Conservation (phyloP, 1,140 invertebrate genomes). For the Chironomus tepperi region DNA sequence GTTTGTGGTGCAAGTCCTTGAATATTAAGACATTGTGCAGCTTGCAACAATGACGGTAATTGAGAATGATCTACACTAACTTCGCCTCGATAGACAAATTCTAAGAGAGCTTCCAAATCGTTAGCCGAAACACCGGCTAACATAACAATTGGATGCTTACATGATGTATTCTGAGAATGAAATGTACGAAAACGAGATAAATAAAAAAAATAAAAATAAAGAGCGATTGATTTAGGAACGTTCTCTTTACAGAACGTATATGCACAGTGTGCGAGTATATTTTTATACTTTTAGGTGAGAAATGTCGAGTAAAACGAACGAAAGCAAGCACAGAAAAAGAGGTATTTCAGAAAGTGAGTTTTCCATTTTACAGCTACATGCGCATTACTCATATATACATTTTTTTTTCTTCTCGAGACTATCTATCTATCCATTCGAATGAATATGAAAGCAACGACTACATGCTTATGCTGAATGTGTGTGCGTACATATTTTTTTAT, state of each 20-base stretch:
- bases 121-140: slow-evolving; percentile 51
- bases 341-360: neutral
- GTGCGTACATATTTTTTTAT: no score
- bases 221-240: slow-evolving; percentile 4
- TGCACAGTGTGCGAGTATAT: neutral
- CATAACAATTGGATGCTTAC: slow-evolving; percentile 57
- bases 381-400: neutral
- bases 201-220: slow-evolving; percentile 16
- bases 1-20: slow-evolving; percentile 48
- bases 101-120: slow-evolving; percentile 51
- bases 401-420: no score
- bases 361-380: slow-evolving; percentile 10
- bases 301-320: neutral
- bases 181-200: slow-evolving; percentile 24
- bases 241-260: neutral
- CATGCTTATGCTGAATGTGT: no score
- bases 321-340: neutral
- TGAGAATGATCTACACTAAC: slow-evolving; percentile 54
- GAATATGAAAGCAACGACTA: no score
- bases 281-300: slow-evolving; percentile 14
- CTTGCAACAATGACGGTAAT: slow-evolving; percentile 51
- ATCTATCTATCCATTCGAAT: no score
- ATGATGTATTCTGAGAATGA: slow-evolving; percentile 48
- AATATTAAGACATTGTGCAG: slow-evolving; percentile 52
- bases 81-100: slow-evolving; percentile 56